Conservation (phyloP, 2,797 vertebrate genomes). For the Steatocranus sp. region DNA sequence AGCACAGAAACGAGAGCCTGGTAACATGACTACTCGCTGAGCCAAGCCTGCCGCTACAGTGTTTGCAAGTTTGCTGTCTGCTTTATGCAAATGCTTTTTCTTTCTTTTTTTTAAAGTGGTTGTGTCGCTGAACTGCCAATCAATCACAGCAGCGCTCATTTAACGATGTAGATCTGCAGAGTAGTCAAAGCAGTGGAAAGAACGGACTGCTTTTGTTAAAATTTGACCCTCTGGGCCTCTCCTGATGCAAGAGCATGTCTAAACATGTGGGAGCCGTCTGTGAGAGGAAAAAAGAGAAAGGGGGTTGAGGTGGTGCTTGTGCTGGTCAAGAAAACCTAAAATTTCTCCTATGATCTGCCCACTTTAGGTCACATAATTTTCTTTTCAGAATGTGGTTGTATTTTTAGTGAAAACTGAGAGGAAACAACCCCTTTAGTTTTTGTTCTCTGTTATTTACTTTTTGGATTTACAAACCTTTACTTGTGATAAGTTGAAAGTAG, state of each 20-base stretch:
- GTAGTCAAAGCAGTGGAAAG: conserved; percentile 12
- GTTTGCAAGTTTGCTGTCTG: neutral
- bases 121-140: neutral
- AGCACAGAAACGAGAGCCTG: conserved; percentile 21
- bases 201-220: conserved; percentile 25
- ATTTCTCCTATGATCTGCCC: conserved; percentile 15
- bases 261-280: conserved; percentile 62
- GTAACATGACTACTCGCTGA: conserved; percentile 32
- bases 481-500: neutral
- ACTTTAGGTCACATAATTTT: neutral
- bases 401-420: neutral
- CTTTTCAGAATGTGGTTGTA: neutral
- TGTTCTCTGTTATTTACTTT: neutral
- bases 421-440: neutral
- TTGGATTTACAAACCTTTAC: neutral
- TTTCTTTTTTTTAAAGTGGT: neutral
- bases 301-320: conserved; percentile 20
- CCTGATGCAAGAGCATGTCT: conserved; percentile 47
- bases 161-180: neutral
- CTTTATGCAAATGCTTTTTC: neutral
- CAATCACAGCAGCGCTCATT: neutral
- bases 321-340: conserved; percentile 33
- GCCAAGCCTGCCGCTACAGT: conserved; percentile 2
- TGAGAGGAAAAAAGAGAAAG: conserved; percentile 9
- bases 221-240: conserved; percentile 60